Base-by-base conservation (phyloP, 2,888 invertebrate genomes). In the Zootermopsis nevadensis region DNA sequence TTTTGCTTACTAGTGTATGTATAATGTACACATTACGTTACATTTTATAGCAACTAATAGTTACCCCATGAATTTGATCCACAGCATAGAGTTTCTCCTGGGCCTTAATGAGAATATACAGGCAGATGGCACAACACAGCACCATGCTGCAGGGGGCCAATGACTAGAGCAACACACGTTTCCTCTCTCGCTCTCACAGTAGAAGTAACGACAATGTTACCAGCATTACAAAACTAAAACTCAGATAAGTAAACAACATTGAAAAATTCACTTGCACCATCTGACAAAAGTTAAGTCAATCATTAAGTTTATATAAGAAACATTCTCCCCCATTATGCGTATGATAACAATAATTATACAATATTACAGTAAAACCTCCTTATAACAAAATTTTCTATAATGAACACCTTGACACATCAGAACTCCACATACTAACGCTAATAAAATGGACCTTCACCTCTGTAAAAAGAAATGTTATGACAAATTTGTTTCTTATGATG, bases 201-300 rank as follows among this genome's bases (percentile, higher is more conserved):
- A 74, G 69, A 69, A 69, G 69, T 69, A 69, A 69, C 33, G 15
- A 69, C 69, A 69, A 33, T 77, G 77, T 77, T 48, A 53, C 60
- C 79, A 66, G 79, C 66, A 79, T 66, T 79, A 79, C 66, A 79
- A 79, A 79, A 79, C 66, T 79, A 79, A 66, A 79, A 79, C 79
- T 79, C 35, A 79, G 38, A 79, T 53, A 77, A 55, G 77, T 77
- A 79, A 66, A 79, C 79, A 79, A 79, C 74, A 33, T 69, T 74
- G 42, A 74, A 74, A 31, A 38, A 66, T 60, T 66, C 79, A 79
- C 79, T 79, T 79, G 24, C 79, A 79, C 66, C 60, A 79, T 66
- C 35, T 79, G 35, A 79, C 33, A 79, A 60, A 77, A 79, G 60
- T 79, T 60, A 60, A 77, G 77, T 77, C 77, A 77, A 77, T 55